phyloP scores from a whole-genome alignment of 2,888 invertebrate species.

The Thereva nobilitata region DNA sequence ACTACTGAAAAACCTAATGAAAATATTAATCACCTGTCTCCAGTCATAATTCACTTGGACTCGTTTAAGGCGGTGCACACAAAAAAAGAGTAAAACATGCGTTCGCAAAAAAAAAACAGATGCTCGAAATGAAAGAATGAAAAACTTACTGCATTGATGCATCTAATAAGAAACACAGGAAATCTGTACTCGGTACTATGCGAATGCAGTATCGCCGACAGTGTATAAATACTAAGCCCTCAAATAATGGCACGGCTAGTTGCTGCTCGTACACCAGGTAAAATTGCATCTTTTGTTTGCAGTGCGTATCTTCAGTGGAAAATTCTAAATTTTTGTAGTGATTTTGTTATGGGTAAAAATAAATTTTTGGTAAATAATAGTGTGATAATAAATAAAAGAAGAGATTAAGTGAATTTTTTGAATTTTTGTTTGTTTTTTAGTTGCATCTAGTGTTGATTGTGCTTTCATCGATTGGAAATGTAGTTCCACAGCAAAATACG shows the following conservation, averaged over 20 bases:
- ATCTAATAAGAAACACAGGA: constrained; percentile 28
- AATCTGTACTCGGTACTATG: constrained; percentile 5
- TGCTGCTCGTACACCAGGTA: constrained; percentile 14
- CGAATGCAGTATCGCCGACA: constrained; percentile 9
- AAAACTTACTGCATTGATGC: constrained; percentile 5
- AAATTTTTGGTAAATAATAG: constrained; percentile 16
- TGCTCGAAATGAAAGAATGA: neutral
- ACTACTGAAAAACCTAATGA: no score
- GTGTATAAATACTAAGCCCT: constrained; percentile 34
- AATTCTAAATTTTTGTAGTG: neutral
- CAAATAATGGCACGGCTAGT: constrained; percentile 30
- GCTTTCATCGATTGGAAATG: constrained; percentile 8
- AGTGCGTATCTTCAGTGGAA: constrained; percentile 10
- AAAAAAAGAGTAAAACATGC: constrained; percentile 24
- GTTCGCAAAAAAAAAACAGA: constrained; percentile 12
- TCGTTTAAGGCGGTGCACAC: neutral
- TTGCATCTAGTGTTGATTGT: neutral
- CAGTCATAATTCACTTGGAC: no score
- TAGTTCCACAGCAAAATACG: constrained; percentile 33
- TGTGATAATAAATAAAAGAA: neutral
- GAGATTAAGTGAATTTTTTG: neutral
- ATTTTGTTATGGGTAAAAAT: constrained; percentile 22
- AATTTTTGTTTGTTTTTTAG: constrained; percentile 2
- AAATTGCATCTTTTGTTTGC: constrained; percentile 15
- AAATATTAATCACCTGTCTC: no score